Evolutionary conservation across 2,113 vertebrate species (phyloP), one percentile per base, ranked within the genome.

Genomic region (Dasyurus viverrinus): DNA sequence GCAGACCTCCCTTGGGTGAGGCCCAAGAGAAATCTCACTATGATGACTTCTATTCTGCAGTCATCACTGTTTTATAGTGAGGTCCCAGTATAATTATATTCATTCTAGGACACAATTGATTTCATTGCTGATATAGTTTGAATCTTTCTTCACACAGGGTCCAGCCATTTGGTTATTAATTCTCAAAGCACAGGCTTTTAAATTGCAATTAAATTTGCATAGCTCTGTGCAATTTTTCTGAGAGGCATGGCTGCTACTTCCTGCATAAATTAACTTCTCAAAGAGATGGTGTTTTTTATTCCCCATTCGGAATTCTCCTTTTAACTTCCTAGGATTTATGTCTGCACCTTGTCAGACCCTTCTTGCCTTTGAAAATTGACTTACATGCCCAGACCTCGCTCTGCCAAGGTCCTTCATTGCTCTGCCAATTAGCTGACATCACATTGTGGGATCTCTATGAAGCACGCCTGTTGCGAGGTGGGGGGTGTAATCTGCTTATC

Each of bases 161-260:
- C 91, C 92, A 95, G 53, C n/a, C 48, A 93, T 95, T 96, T 55
- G 47, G 53, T 96, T 97, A 76, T 96, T 96, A 97, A 93, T 93
- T 54, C 94, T 95, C 92, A 89, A 95, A 96, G 93, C 53, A 23
- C 5, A 92, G 60, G 36, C 57, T 93, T 96, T 94, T 96, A 97
- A 97, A 97, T 93, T 50, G 96, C 92, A 91, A 93, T 97, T 97
- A 95, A 95, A 57, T 68, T 91, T 91, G 48, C 47, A 90, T 89
- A 54, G 27, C 42, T 93, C 53, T 30, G 25, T 9, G 0, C 30
- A 89, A 0, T 89, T 46, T 19, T 92, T 93, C 50, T 93, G 42
- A 84, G 90, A 93, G 42, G 92, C 12, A 46, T 4, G 14, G 26
- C 47, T 95, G 90, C n/a, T 92, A 68, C 93, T 96, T 96, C 53